phyloP scores from a whole-genome alignment of 2,113 vertebrate genomes.

The Scartelaos histophorus region DNA sequence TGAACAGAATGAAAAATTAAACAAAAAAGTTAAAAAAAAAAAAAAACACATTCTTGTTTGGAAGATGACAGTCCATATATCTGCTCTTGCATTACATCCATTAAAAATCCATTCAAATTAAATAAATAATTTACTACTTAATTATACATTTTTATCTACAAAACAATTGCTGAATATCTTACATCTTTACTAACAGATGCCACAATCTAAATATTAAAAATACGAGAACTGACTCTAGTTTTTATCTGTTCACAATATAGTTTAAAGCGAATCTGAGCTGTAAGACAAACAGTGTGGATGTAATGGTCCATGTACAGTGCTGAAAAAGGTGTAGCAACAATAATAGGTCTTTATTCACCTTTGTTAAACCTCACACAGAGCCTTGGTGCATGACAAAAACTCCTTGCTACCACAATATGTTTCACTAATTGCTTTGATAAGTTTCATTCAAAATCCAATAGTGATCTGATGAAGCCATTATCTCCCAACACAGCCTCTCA shows the following conservation, averaged over 20 bases:
- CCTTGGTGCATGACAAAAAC: conserved; percentile 15
- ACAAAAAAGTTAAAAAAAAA: background rate
- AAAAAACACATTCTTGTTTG: background rate
- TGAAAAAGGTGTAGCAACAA: background rate
- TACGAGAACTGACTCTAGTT: background rate
- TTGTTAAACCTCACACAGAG: background rate
- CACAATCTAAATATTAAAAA: background rate
- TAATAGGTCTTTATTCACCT: background rate
- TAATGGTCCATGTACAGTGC: no score
- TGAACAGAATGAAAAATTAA: background rate
- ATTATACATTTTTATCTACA: background rate
- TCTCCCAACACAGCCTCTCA: conserved; percentile 17
- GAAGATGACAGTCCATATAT: background rate
- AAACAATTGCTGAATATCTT: background rate
- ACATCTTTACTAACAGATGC: background rate
- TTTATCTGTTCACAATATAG: background rate
- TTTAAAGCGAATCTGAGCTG: background rate
- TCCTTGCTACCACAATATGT: conserved; percentile 3
- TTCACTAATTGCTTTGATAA: conserved; percentile 10
- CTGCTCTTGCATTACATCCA: background rate
- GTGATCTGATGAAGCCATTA: conserved; percentile 33
- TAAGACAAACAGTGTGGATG: background rate
- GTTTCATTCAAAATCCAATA: conserved; percentile 25
- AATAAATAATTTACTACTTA: background rate
- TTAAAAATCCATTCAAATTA: no score